phyloP scores from a whole-genome alignment of 37 sponge, comb jelly and placozoan species.

The Oopsacas minuta region DNA sequence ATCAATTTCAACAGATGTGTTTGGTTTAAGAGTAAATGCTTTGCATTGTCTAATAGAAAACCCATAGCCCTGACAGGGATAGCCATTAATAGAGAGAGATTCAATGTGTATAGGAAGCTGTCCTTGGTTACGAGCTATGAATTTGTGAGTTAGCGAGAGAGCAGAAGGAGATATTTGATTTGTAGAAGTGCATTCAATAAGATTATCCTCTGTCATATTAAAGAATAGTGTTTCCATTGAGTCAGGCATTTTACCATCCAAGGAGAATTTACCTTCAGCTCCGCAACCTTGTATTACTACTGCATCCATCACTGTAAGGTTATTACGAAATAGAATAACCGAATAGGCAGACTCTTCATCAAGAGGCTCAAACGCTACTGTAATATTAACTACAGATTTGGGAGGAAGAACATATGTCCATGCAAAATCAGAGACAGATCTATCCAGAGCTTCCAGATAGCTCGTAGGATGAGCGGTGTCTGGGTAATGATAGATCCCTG shows the following conservation, averaged over 20 bases:
- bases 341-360: neutral
- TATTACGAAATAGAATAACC: constrained; percentile 21
- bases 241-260: constrained; percentile 19
- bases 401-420: neutral
- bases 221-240: neutral
- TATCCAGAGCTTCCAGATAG: neutral
- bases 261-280: constrained; percentile 23
- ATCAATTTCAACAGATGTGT: neutral
- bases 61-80: constrained; percentile 23
- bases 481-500: neutral
- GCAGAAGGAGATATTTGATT: neutral
- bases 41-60: constrained; percentile 22
- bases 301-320: constrained; percentile 54
- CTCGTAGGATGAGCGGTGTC: neutral
- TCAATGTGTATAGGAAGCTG: constrained; percentile 21
- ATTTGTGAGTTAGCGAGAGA: neutral
- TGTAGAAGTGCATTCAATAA: neutral
- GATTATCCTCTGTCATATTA: neutral
- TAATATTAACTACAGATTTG: neutral
- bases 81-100: constrained; percentile 18
- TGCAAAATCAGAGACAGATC: neutral
- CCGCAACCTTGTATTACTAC: constrained; percentile 48
- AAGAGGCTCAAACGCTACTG: constrained; percentile 21
- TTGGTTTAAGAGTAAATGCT: constrained; percentile 20
- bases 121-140: constrained; percentile 4